Base-by-base conservation (phyloP, 2,113 vertebrate species). In the Harpagus bidentatus region DNA sequence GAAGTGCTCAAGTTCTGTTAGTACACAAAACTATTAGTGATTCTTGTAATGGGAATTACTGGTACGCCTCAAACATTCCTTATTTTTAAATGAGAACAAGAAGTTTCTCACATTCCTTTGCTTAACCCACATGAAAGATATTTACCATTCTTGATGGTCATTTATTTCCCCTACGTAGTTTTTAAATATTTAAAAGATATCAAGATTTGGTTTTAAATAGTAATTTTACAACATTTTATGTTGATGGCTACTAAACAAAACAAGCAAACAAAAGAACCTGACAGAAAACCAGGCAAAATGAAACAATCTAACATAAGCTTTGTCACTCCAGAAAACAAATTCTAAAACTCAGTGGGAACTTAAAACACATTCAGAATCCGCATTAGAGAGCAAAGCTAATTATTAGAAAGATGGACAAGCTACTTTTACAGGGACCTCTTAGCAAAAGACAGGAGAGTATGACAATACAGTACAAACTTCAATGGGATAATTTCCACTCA, bases 61-160 rank as follows among this genome's bases (percentile, higher is more conserved):
- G 81, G 43, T 48, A 61, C 50, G 43, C 66, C 55, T 50, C 55
- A 83, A 38, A 40, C 45, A 32, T 67, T 67, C 21, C 45, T 38
- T 53, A 13, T 48, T 80, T 90, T 91, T 91, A 86, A 74, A 96
- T 59, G 84, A 48, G 58, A 88, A 85, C 80, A 81, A 94, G 53
- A 42, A 92, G 95, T 90, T 88, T 94, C 72, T 87, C 80, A 36
- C 55, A 87, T 92, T 77, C 71, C 83, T 94, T 38, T 31, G 61
- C 78, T 83, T 95, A 95, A 76, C 82, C 81, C 90, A 90, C 86
- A 90, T 47, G 67, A 94, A 95, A 97, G 31, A 93, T 95, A 90
- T 34, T 56, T 94, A 36, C 67, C 85, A 94, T 96, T 96, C 82
- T 93, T 93, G 62, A 84, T 82, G 92, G 92, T 84, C 43, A 93